Evolutionary conservation across 2,797 vertebrate species (phyloP).

Genomic region (Scolopax bukidnonensis): DNA sequence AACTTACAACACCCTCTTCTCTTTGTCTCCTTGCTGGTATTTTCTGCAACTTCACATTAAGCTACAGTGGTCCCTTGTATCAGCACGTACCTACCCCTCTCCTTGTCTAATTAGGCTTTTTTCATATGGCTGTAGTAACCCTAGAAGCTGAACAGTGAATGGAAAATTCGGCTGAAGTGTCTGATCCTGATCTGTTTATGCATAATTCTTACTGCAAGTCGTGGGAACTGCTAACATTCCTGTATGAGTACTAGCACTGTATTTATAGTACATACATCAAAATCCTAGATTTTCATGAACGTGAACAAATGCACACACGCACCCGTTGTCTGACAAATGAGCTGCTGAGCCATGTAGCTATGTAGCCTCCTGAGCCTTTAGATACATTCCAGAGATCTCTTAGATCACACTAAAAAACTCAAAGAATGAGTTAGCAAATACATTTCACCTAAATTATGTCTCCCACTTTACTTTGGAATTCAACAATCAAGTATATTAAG

Average conservation of each 20-base stretch:
- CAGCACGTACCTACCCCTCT: background rate
- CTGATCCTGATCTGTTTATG: background rate
- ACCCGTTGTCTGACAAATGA: fast-evolving
- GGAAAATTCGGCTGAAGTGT: background rate
- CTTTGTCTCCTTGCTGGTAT: background rate
- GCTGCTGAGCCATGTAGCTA: background rate
- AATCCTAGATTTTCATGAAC: background rate
- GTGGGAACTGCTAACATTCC: background rate
- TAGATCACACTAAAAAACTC: background rate
- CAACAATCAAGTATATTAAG: background rate
- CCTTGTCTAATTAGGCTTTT: background rate
- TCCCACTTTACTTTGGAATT: background rate
- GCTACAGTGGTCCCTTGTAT: background rate
- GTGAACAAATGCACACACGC: background rate
- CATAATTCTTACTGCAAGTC: background rate
- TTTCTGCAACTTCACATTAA: background rate
- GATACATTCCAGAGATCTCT: background rate
- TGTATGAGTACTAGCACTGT: background rate
- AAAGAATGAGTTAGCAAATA: background rate
- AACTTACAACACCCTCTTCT: background rate
- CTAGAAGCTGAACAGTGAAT: background rate
- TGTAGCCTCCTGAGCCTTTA: background rate
- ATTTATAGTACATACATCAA: background rate
- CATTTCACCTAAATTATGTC: background rate
- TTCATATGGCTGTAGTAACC: background rate